Conservation (phyloP, 2,888 invertebrate genomes). For the Chorisops tibialis region DNA sequence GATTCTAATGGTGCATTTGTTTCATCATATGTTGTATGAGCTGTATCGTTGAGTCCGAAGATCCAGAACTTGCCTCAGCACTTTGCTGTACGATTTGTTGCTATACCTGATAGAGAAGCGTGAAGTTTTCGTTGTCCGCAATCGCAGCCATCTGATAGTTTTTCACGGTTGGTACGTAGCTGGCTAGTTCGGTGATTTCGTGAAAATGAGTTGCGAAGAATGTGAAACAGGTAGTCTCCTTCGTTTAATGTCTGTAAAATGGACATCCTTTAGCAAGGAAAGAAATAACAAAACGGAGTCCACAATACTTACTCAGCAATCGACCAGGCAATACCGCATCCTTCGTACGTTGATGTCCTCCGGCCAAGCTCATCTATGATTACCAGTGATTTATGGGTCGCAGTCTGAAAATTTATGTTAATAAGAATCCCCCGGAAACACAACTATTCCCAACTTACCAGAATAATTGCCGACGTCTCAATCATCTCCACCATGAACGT, state of each 20-base stretch:
- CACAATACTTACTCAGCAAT: conserved; percentile 82
- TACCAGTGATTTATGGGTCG: conserved; percentile 86
- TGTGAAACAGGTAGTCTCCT: conserved; percentile 76
- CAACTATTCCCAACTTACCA: conserved; percentile 63
- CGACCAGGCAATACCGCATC: conserved; percentile 97
- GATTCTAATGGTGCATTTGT: too few relatives aligned
- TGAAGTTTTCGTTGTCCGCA: conserved; percentile 68
- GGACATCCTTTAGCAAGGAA: too few relatives aligned
- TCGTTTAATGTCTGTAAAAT: conserved; percentile 78
- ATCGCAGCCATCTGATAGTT: conserved; percentile 88
- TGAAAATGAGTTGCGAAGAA: conserved; percentile 99
- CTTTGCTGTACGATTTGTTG: too few relatives aligned
- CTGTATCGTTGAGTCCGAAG: too few relatives aligned
- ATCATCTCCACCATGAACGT: conserved; percentile 99
- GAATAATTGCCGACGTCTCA: conserved; percentile 87
- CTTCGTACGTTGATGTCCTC: conserved; percentile 89
- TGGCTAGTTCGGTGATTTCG: conserved; percentile 83
- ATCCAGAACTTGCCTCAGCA: too few relatives aligned
- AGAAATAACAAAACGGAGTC: background rate
- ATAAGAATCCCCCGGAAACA: conserved; percentile 13
- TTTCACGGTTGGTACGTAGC: conserved; percentile 64
- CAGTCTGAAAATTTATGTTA: conserved; percentile 60
- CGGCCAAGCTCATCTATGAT: conserved; percentile 95
- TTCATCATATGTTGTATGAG: too few relatives aligned
- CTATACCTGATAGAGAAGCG: conserved; percentile 79